Evolutionary conservation across 2,113 vertebrate genomes (phyloP).

Genomic region (Thermophis baileyi): DNA sequence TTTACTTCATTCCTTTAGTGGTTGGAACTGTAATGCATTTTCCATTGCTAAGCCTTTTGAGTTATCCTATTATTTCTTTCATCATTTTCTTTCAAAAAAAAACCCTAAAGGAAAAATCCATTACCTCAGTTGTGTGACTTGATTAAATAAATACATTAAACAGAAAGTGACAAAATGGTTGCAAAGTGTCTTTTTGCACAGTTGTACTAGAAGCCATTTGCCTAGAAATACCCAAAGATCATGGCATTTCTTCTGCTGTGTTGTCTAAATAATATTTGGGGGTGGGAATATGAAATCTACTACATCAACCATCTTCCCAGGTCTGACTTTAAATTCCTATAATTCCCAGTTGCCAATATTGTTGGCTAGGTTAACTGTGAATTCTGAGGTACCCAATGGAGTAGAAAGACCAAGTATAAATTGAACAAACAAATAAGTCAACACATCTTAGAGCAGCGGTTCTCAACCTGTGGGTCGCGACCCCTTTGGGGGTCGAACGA

Average conservation of each 20-base stretch:
- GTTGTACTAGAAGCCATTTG: background rate
- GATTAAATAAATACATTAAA: background rate
- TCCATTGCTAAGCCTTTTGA: background rate
- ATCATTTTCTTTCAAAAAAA: background rate
- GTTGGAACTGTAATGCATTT: background rate
- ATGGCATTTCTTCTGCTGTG: background rate
- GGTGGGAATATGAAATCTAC: background rate
- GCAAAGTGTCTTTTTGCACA: background rate
- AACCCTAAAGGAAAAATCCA: background rate
- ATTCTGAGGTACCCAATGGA: background rate
- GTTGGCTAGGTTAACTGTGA: background rate
- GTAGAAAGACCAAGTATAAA: background rate
- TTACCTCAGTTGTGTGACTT: background rate
- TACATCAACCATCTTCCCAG: background rate
- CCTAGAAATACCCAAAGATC: background rate
- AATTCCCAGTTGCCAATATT: background rate
- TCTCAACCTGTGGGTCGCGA: too few relatives aligned
- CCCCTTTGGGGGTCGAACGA: too few relatives aligned
- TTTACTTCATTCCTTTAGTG: background rate
- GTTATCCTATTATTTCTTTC: background rate
- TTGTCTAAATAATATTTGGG: background rate
- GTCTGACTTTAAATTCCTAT: background rate
- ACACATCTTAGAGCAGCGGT: background rate
- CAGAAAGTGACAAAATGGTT: background rate
- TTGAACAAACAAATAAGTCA: background rate